Conservation (phyloP, 1,140 invertebrate genomes). For the Nephotettix cincticeps region DNA sequence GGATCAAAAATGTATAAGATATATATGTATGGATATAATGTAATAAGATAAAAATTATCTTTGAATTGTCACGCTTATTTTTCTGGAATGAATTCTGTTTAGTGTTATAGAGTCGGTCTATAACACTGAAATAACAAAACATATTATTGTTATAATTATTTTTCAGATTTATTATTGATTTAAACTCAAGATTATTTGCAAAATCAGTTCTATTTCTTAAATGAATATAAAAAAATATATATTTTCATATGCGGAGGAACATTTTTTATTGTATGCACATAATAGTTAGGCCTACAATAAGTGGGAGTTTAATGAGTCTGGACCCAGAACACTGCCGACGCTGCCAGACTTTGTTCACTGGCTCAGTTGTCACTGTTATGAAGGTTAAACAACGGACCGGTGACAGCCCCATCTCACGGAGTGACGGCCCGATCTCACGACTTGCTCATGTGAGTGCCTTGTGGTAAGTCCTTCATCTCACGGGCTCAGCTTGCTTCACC, state of each 20-base stretch:
- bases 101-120: too few relatives aligned
- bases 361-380: slow-evolving; percentile 20
- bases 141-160: too few relatives aligned
- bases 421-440: slow-evolving; percentile 4
- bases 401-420: not conserved
- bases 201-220: not conserved
- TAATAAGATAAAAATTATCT: too few relatives aligned
- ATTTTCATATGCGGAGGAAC: not conserved
- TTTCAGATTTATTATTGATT: too few relatives aligned
- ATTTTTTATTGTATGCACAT: not conserved
- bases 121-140: too few relatives aligned
- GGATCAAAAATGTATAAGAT: too few relatives aligned
- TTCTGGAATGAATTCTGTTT: too few relatives aligned
- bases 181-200: not conserved
- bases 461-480: not conserved
- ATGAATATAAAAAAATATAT: not conserved
- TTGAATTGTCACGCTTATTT: too few relatives aligned
- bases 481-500: not conserved
- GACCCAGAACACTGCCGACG: not conserved
- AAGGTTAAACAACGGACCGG: not conserved
- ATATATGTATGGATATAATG: too few relatives aligned
- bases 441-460: slow-evolving; percentile 13
- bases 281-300: not conserved
- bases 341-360: not conserved
- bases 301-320: not conserved